Base-by-base conservation (phyloP, 92 coral and sea anemone species). In the Paragorgia papillata region DNA sequence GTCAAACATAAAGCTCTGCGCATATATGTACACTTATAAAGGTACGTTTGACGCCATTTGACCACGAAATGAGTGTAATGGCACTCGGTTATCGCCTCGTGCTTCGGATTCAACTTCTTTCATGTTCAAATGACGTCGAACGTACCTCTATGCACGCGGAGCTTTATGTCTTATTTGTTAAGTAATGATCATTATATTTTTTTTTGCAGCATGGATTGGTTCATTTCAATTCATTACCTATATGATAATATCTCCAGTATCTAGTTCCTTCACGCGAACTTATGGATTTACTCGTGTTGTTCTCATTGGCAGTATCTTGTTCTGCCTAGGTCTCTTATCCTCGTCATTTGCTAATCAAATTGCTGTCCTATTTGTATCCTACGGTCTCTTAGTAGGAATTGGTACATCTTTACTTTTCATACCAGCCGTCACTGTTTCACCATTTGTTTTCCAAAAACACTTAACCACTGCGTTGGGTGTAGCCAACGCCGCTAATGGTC, bases 121-220 rank as follows among this genome's bases (percentile, higher is more conserved):
- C n/a, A n/a, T n/a, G n/a, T n/a, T n/a, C n/a, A n/a, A n/a, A n/a
- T n/a, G n/a, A n/a, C n/a, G n/a, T n/a, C n/a, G n/a, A n/a, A n/a
- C n/a, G n/a, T n/a, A n/a, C n/a, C n/a, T n/a, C n/a, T n/a, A n/a
- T n/a, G n/a, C n/a, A n/a, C n/a, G n/a, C n/a, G n/a, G n/a, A n/a
- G n/a, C n/a, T n/a, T n/a, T n/a, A n/a, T n/a, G n/a, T n/a, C n/a
- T n/a, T n/a, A n/a, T n/a, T n/a, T n/a, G n/a, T n/a, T n/a, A n/a
- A n/a, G n/a, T n/a, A n/a, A n/a, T n/a, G n/a, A n/a, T n/a, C n/a
- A n/a, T n/a, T n/a, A n/a, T n/a, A n/a, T n/a, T 9, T 48, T 0
- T 39, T 66, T 39, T 13, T 41, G 3, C 33, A 67, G 74, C 57
- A 2, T 67, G 56, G 74, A 44, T 67, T 67, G 74, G 57, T 44